Base-by-base conservation (phyloP, 2,888 invertebrate genomes). In the Napeogenes inachia region DNA sequence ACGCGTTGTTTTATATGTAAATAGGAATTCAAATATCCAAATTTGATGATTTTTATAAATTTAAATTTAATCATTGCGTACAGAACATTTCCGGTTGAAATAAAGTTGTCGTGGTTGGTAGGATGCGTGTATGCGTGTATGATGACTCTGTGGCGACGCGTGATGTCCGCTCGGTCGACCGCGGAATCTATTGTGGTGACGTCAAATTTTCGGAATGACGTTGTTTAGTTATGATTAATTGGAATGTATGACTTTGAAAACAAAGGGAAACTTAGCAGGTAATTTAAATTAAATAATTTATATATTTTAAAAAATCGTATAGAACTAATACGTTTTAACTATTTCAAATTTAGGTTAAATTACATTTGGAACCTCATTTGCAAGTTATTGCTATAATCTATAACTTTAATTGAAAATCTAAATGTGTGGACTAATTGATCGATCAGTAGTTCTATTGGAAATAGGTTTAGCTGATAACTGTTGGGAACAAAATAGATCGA, bases 171-270 rank as follows among this genome's bases (percentile, higher is more conserved):
- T 47, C 59, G 69, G 70, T 63, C 60, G 64, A 67, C 71, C 72
- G 67, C 72, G 68, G 70, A 70, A 71, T 72, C 65, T 63, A 56
- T 63, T 70, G 70, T 57, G 70, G 72, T 64, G 60, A 55, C 65
- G 59, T 67, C 65, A 67, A 70, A 71, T 71, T 63, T 63, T 61
- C 61, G 57, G 59, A 65, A 63, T 61, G 59, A 61, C 56, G 60
- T 12, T 60, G 59, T 53, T 45, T 50, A 10, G 50, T 21, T 12
- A 50, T 50, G 50, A 50, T 50, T 30, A 30, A 50, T 50, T 50
- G 50, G 50, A 30, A 50, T 50, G 21, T 12, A 50, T 12, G 50
- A 50, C 12, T 30, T 50, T 50, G 10, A 13, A 30, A 4, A 50
- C 30, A 30, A 50, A 50, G 2, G 6, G 10, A 10, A 42, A 10